phyloP scores from a whole-genome alignment of 1,140 invertebrate genomes.

The Zaprionus lachaisei region DNA sequence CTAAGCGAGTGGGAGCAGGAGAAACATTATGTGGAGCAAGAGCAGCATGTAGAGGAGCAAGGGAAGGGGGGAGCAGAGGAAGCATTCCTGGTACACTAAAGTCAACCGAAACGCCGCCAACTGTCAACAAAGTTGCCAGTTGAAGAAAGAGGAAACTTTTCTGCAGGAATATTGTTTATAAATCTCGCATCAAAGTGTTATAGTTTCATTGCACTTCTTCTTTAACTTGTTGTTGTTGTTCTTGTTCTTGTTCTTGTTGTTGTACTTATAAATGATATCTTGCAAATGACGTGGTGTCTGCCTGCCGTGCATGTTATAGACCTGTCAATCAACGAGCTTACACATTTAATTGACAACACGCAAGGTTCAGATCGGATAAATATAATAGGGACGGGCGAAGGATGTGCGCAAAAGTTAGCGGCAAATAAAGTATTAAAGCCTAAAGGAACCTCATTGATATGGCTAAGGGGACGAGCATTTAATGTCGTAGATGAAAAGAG shows the following conservation, averaged over 20 bases:
- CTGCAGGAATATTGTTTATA: conserved; percentile 32
- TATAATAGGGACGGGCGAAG: no score
- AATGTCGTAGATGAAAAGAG: no score
- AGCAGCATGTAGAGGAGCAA: not conserved
- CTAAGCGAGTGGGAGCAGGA: not conserved
- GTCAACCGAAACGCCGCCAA: conserved; percentile 24
- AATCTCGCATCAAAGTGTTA: conserved; percentile 6
- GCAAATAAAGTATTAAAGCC: not conserved
- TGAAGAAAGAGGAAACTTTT: conserved; percentile 30
- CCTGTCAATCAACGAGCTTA: conserved; percentile 4
- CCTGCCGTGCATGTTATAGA: not conserved
- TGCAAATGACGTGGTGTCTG: not conserved
- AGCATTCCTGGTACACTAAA: conserved; percentile 18
- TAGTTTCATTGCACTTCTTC: conserved; percentile 18
- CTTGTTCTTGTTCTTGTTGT: not conserved
- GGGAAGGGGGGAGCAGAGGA: no score
- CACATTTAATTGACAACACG: conserved; percentile 10
- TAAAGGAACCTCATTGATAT: not conserved
- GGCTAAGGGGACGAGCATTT: no score
- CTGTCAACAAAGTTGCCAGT: conserved; percentile 38
- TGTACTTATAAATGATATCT: conserved; percentile 26
- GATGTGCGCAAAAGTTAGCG: no score
- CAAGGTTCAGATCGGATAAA: not conserved
- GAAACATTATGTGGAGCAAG: not conserved
- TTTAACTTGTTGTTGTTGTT: conserved; percentile 6